A percentile compares a stretch with the other conserved stretches of the same genome.
Evolutionary conservation across 2,888 invertebrate genomes (phyloP).

Genomic region (Cactoblastis cactorum): DNA sequence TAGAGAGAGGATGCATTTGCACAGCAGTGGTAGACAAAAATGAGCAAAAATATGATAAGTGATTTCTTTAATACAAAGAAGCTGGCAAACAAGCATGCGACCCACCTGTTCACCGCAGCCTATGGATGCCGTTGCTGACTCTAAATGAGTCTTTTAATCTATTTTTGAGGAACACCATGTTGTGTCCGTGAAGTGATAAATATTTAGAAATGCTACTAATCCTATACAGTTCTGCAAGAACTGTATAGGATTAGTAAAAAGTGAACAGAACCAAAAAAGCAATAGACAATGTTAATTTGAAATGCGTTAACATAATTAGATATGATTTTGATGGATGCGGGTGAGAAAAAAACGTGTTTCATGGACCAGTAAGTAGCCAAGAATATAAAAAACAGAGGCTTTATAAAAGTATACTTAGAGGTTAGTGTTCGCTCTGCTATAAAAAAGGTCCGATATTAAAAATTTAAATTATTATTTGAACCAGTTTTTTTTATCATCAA

Average conservation of each 20-base stretch:
- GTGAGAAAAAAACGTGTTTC: constrained; percentile 29
- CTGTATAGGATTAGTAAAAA: constrained; percentile 9
- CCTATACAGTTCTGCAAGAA: neutral
- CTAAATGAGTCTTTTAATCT: too few relatives aligned
- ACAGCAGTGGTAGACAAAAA: too few relatives aligned
- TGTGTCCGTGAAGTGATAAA: too few relatives aligned
- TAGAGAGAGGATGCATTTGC: too few relatives aligned
- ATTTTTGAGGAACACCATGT: too few relatives aligned
- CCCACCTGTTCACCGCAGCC: too few relatives aligned
- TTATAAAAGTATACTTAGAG: neutral
- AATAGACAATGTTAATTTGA: constrained; percentile 39
- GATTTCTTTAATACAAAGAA: too few relatives aligned
- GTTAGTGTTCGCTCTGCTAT: neutral
- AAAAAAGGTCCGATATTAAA: neutral
- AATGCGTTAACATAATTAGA: constrained; percentile 46
- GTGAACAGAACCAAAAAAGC: constrained; percentile 22
- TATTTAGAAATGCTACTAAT: neutral
- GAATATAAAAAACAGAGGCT: neutral
- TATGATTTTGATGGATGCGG: constrained; percentile 53
- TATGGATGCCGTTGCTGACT: too few relatives aligned
- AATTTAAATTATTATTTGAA: neutral
- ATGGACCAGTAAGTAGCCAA: neutral
- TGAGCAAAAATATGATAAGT: too few relatives aligned
- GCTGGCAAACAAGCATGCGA: too few relatives aligned
- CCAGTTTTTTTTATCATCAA: neutral